phyloP scores from a whole-genome alignment of 1,140 invertebrate species.

The Diabrotica virgifera region DNA sequence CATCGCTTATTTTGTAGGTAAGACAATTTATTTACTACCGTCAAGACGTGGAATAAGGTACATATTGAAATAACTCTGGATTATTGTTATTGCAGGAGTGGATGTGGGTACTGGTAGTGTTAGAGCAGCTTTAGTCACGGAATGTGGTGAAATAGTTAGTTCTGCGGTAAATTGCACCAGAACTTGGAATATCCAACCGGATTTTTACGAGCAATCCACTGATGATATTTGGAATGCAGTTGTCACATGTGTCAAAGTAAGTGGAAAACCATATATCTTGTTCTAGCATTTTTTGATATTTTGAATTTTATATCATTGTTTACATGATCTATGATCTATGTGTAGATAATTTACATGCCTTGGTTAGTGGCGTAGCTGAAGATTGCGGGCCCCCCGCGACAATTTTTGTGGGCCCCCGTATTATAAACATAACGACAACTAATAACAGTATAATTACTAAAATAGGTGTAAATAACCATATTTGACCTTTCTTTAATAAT shows the following conservation, averaged over 20 bases:
- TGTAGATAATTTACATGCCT: too few species aligned
- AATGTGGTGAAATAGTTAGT: constrained; percentile 64
- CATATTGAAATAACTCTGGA: not conserved
- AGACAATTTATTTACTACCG: not conserved
- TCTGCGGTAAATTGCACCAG: constrained; percentile 63
- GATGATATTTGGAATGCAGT: constrained; percentile 84
- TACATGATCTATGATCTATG: too few species aligned
- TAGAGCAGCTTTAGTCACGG: constrained; percentile 72
- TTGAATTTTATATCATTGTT: too few species aligned
- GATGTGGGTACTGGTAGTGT: constrained; percentile 92
- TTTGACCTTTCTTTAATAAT: too few species aligned
- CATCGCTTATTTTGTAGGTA: not conserved
- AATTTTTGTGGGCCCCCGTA: too few species aligned
- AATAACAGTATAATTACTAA: too few species aligned
- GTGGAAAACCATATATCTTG: too few species aligned
- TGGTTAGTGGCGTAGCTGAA: too few species aligned
- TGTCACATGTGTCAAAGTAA: constrained; percentile 43
- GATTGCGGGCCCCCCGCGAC: too few species aligned
- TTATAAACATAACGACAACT: too few species aligned
- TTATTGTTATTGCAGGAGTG: constrained; percentile 76
- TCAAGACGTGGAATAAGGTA: not conserved
- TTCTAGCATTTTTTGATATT: too few species aligned
- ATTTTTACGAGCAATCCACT: constrained; percentile 91
- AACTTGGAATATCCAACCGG: constrained; percentile 73
- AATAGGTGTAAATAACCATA: too few species aligned